Conservation (phyloP, 1,140 invertebrate genomes). For the Pseudomyrmex concolor region DNA sequence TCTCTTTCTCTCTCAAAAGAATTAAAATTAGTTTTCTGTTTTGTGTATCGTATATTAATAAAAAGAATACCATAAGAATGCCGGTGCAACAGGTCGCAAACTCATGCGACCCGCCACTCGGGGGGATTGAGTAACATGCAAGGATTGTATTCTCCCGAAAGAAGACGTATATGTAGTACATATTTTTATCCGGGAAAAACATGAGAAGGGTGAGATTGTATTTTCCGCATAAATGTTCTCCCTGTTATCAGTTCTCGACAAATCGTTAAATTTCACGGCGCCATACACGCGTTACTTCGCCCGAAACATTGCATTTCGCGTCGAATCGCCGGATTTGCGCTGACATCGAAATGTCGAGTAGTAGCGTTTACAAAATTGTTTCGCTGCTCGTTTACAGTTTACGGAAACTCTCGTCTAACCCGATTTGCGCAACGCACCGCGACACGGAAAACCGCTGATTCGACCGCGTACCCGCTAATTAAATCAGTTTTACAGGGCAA, state of each 20-base stretch:
- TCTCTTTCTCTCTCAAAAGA: background rate
- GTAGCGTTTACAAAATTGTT: slow-evolving; percentile 8
- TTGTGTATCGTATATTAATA: slow-evolving; percentile 6
- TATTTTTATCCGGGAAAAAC: slow-evolving; percentile 7
- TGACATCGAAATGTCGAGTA: slow-evolving; percentile 4
- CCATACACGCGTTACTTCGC: background rate
- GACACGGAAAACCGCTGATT: slow-evolving; percentile 31
- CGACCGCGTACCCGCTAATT: slow-evolving; percentile 54
- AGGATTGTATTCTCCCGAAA: slow-evolving; percentile 1
- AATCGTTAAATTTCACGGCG: background rate
- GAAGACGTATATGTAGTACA: slow-evolving; percentile 3
- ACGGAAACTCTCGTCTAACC: background rate
- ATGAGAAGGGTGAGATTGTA: background rate
- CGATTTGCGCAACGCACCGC: background rate
- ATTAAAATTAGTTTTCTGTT: background rate
- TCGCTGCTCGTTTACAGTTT: slow-evolving; percentile 2
- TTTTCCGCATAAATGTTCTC: background rate
- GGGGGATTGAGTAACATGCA: slow-evolving; percentile 38
- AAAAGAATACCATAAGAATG: slow-evolving; percentile 25
- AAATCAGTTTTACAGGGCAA: slow-evolving; percentile 67
- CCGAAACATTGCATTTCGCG: background rate
- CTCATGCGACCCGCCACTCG: slow-evolving; percentile 25
- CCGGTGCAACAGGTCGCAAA: slow-evolving; percentile 53
- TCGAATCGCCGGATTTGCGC: background rate
- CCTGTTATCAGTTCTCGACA: background rate